Evolutionary conservation across 2,888 invertebrate genomes (phyloP), one percentile per base, ranked within the genome.

Genomic region (Alviniconcha strummeri): DNA sequence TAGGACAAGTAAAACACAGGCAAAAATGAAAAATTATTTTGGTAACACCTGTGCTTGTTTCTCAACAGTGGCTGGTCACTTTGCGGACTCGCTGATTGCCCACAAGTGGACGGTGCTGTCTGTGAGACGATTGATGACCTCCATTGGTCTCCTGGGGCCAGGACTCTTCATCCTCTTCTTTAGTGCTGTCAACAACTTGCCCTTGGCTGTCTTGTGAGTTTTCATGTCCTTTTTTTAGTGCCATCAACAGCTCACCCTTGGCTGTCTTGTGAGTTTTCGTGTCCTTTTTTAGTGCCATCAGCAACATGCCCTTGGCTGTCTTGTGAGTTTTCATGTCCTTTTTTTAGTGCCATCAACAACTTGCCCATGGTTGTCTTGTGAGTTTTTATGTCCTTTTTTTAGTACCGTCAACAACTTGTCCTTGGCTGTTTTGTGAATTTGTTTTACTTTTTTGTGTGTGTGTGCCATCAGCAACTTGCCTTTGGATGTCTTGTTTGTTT

Each of bases 81-180:
- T 96, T 88, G 82, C 96, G 3, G 96, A 96, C 91, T 95, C 95
- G 82, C 93, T 96, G 81, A 95, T 96, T 86, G 94, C 94, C 79
- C 94, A 95, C 86, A 95, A 92, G 95, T 93, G 94, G 93, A 95
- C 96, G 4, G 95, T 96, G 80, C 92, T 96, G 85, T 96, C 96
- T 78, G 96, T 96, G 17, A 93, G 96, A 83, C 94, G 96, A 87
- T 93, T 96, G 78, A 96, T 96, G 96, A 96, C 96, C 0, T 94
- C 95, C 88, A 95, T 96, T 83, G 96, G 96, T 57, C 94, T 96
- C 54, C 94, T 96, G 17, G 96, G 96, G 19, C 96, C 96, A 2
- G 96, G 96, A 9, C 79, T 86, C 19, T 86, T 86, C 67, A 85
- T 96, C 72, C 94, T 96, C 72, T 95, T 96, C 86, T 96, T 96